These are phyloP conservation scores for Apodemia zela DNA, from an alignment of 2,888 invertebrate genomes.

Conservation along the genomic window DNA sequence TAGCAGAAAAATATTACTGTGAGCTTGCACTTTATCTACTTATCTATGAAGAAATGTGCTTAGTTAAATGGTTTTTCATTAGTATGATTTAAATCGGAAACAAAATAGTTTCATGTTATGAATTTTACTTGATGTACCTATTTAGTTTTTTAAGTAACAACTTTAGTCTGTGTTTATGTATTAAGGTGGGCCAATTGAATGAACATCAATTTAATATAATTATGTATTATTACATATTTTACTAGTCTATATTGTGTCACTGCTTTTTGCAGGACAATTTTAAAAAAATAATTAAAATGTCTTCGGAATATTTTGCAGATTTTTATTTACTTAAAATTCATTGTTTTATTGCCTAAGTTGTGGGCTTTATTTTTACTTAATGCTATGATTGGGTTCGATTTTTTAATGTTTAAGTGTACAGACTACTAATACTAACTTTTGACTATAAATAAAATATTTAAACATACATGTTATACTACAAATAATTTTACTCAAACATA, in stretches of 20 bases:
- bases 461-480: conserved; percentile 1
- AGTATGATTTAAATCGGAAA: neutral
- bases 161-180: neutral
- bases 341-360: too few species aligned
- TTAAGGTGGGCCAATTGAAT: conserved; percentile 5
- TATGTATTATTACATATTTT: conserved; percentile 12
- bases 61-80: neutral
- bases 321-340: neutral
- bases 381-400: too few species aligned
- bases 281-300: neutral
- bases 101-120: neutral
- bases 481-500: conserved; percentile 1
- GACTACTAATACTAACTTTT: neutral
- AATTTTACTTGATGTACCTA: conserved; percentile 1
- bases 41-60: neutral
- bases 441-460: neutral
- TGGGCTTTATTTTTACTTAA: too few species aligned
- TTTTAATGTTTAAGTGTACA: too few species aligned
- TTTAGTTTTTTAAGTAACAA: conserved; percentile 5
- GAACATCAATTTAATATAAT: conserved; percentile 10
- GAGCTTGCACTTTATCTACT: too few species aligned
- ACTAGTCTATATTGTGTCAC: conserved; percentile 9
- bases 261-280: conserved; percentile 3
- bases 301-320: neutral
- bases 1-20: too few species aligned